Base-by-base conservation (phyloP, 2,888 invertebrate genomes). In the Apotomis turbidana region DNA sequence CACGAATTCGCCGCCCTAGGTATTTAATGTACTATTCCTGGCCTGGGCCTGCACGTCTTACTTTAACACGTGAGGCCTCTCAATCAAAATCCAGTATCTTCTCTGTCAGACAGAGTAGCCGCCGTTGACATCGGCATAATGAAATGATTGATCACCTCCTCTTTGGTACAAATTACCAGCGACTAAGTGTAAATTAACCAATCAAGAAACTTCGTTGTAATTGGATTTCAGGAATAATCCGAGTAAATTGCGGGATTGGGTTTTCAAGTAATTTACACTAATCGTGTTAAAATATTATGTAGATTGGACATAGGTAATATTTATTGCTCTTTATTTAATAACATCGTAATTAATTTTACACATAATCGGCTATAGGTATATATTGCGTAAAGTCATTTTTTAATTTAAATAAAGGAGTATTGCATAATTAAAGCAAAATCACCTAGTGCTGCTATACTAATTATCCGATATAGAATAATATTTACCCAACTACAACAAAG, bases 171-270 rank as follows among this genome's bases (percentile, higher is more conserved):
- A 72, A 72, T 63, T 63, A 63, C 62, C 8, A 58, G 68, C 44
- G 54, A 58, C 52, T 41, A 58, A 68, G 68, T 68, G 72, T 63
- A 67, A 71, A 71, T 68, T 72, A 72, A 68, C 63, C 68, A 63
- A 72, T 68, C 63, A 63, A 44, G 68, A 62, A 68, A 72, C 72
- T 72, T 72, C 52, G 46, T 46, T 27, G 54, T 72, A 72, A 72
- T 68, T 72, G 54, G 63, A 57, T 72, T 61, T 57, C 57, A 51
- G 15, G 57, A 63, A 68, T 72, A 49, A 68, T 68, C 57, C 27
- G n/a, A 64, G 57, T 63, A 55, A 61, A 68, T 71, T 71, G 10
- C 12, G 67, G 67, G 36, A 59, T 59, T 54, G 36, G 58, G 63
- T 72, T 68, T 71, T 68, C 57, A 51, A 68, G 71, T 67, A 71